Base-by-base conservation (phyloP, 64 coral and sea anemone genomes). In the Platygyra sinensis region DNA sequence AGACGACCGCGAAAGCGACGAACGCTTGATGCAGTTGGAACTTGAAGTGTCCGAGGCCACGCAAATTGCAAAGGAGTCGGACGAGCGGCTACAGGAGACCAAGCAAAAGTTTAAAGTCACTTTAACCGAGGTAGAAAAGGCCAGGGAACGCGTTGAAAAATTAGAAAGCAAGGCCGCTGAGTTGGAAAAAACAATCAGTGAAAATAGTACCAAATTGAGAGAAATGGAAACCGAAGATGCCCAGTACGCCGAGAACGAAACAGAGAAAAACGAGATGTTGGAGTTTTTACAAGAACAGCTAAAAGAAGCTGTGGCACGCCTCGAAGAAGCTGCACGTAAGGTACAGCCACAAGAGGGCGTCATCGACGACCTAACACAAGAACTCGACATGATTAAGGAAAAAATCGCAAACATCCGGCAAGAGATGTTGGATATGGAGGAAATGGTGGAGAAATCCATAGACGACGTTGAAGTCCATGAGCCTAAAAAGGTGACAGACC, bases 321-420 rank as follows among this genome's bases (percentile, higher is more conserved):
- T 90, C 13, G 95, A 97, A 83, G 95, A 97, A 38, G 83, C 81
- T 30, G 95, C 94, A 64, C 95, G 95, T 7, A 97, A 97, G 51
- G 88, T 78, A 30, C 95, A 85, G 14, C 91, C 95, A 19, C 72
- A 91, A n/a, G 95, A 97, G 51, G 76, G 69, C 25, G 17, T 88
- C 22, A 77, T 97, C 11, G 91, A 93, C 33, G 75, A 79, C 2
- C 33, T 97, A 25, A 90, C 90, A 69, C 91, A 96, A 20, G 95
- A 97, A 11, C 55, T 28, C 7, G 95, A 80, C 28, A 64, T 42
- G n/a, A 83, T 77, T 10, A 67, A 42, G 50, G 25, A 29, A 10
- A 97, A 91, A 79, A 63, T 52, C 29, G 36, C 76, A 17, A 54
- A 77, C 7, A 91, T 90, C 78, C 16, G 32, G 20, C 29, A 91